Evolutionary conservation across 2,113 vertebrate genomes (phyloP).

Genomic region (Phyllopteryx taeniolatus): DNA sequence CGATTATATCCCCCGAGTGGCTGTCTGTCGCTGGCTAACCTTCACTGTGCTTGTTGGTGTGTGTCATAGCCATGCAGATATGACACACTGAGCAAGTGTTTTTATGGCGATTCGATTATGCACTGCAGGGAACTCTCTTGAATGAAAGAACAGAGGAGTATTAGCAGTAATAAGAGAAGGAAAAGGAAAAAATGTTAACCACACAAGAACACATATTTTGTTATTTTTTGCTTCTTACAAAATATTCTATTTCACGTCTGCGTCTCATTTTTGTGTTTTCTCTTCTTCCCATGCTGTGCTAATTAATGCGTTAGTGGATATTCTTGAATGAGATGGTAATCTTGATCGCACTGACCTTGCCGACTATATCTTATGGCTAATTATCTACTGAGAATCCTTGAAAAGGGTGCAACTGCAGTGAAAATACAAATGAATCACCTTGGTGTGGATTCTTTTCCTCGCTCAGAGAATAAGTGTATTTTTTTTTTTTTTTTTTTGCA

Average conservation of each 20-base stretch:
- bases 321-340: constrained; percentile 19
- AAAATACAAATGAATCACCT: constrained; percentile 31
- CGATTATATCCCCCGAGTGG: not conserved
- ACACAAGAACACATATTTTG: constrained; percentile 9
- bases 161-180: constrained; percentile 43
- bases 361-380: constrained; percentile 10
- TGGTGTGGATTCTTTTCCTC: constrained; percentile 8
- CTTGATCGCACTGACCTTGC: constrained; percentile 28
- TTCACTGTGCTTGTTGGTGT: constrained; percentile 16
- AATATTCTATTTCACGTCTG: not conserved
- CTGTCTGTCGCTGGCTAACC: not conserved
- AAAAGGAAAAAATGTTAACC: constrained; percentile 32
- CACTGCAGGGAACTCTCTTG: constrained; percentile 52
- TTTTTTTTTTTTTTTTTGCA: not conserved
- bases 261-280: not conserved
- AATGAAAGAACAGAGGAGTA: constrained; percentile 45
- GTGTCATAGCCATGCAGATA: constrained; percentile 7
- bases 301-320: constrained; percentile 14
- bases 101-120: constrained; percentile 53
- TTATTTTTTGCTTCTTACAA: not conserved
- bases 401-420: constrained; percentile 22
- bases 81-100: constrained; percentile 42
- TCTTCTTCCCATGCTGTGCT: not conserved
- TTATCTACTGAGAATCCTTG: constrained; percentile 27
- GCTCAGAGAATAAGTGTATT: constrained; percentile 6